Base-by-base conservation (phyloP, 2,113 vertebrate genomes). In the Aldabrachelys gigantea region DNA sequence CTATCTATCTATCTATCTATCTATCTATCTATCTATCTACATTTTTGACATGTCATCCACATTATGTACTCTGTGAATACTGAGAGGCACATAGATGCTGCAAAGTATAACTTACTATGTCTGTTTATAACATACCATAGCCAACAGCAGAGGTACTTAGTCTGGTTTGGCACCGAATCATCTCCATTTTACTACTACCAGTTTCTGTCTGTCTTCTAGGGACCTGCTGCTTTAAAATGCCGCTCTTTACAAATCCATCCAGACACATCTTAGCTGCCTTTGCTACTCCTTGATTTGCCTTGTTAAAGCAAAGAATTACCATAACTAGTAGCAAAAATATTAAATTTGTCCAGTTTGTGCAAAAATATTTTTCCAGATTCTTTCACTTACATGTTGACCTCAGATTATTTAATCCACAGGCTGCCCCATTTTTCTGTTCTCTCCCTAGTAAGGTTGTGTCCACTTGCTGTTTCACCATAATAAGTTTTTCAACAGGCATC, bases 121-220 rank as follows among this genome's bases (percentile, higher is more conserved):
- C 83, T 96, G 62, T 93, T 95, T 92, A 80, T 38, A 72, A 72
- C 65, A 72, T 87, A 2, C 38, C 84, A 22, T 65, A 91, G 72
- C 82, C 93, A 95, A 50, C 79, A 92, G 65, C 75, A 80, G 90
- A 94, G 85, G 87, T 89, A 91, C 79, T 83, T 95, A 91, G 57
- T 69, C 80, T 85, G 89, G 90, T 80, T 80, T 83, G 72, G 47
- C n/a, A 25, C 76, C 62, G 59, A 41, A n/a, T 89, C 47, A 14
- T 82, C 89, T 92, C 86, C 93, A 82, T 85, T 91, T 83, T 87
- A 5, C 89, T 88, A 31, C 80, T 91, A 50, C 53, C 44, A 53
- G 25, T 24, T 50, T 44, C 85, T 86, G 35, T 29, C 44, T 75
- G 13, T 84, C 16, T 95, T 31, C 47, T 78, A 10, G 44, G 4